Base-by-base conservation (phyloP, 2,888 invertebrate species). In the Toxonevra muliebris region DNA sequence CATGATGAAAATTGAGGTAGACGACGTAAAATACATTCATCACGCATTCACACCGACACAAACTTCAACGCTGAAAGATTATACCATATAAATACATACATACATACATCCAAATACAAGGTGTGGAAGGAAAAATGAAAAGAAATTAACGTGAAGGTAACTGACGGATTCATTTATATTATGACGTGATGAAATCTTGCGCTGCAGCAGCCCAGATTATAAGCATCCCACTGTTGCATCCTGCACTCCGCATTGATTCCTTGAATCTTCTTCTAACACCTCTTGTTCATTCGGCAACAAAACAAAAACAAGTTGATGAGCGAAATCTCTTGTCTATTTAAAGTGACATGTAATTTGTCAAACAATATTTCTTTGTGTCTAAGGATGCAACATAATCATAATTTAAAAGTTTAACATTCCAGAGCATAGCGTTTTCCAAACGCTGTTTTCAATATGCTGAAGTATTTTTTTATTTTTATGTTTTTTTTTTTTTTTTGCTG, bases 331-430 rank as follows among this genome's bases (percentile, higher is more conserved):
- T 69, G 61, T 65, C 69, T 65, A 65, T 61, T 65, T 52, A 65
- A 65, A 69, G 50, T 62, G 69, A 65, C 69, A 53, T 69, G 61
- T 69, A 69, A 69, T 69, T 69, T 65, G 69, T 69, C 65, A 65
- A 61, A 65, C 41, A 48, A n/a, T 48, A n/a, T 48, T 48, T 30
- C 30, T 7, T 30, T 30, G 30, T 30, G 30, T 30, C 30, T 30
- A 30, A 30, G 30, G 30, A 30, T 30, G 7, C 2, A 30, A 30
- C 2, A 7, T 30, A 30, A 30, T 30, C 30, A 7, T 30, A 4
- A 30, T 30, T 30, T 30, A 30, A 30, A 30, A 30, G 30, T 30
- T 30, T 7, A 30, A 30, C 30, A 7, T 7, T 30, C 30, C 30
- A 30, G 7, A 30, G 7, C 7, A 30, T n/a, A n/a, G n/a, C n/a